Evolutionary conservation across 23 tunicate genomes (phyloP).

Genomic region (Trididemnum nubilum): DNA sequence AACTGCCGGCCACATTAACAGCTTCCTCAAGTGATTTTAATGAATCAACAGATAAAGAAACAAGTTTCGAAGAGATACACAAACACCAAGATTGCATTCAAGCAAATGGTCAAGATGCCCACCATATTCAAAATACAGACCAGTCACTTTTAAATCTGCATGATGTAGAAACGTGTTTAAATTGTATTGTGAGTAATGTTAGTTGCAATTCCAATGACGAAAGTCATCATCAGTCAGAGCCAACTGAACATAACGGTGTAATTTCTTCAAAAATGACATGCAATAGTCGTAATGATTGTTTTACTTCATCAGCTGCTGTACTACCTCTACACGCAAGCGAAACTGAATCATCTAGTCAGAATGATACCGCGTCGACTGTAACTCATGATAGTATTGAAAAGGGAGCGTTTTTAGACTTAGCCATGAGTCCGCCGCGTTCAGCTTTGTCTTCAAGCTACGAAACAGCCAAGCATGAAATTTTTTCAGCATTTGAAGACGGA

Average conservation of each 20-base stretch:
- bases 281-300: too few species aligned
- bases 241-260: too few species aligned
- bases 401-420: background rate
- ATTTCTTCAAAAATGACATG: background rate
- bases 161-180: conserved; percentile 29
- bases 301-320: background rate
- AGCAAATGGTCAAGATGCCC: background rate
- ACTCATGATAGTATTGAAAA: background rate
- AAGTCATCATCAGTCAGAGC: background rate
- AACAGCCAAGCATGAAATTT: conserved; percentile 39
- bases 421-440: conserved; percentile 15
- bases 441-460: conserved; percentile 47
- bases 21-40: background rate
- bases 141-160: conserved; percentile 15
- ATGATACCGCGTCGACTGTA: background rate
- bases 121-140: background rate
- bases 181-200: background rate
- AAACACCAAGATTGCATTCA: background rate
- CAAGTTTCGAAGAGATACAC: background rate
- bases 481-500: background rate
- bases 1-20: background rate
- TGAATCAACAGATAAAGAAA: background rate
- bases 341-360: background rate
- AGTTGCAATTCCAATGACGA: background rate
- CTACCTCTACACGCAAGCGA: conserved; percentile 11